Base-by-base conservation (phyloP, 2,888 invertebrate genomes). In the Acleris holmiana region DNA sequence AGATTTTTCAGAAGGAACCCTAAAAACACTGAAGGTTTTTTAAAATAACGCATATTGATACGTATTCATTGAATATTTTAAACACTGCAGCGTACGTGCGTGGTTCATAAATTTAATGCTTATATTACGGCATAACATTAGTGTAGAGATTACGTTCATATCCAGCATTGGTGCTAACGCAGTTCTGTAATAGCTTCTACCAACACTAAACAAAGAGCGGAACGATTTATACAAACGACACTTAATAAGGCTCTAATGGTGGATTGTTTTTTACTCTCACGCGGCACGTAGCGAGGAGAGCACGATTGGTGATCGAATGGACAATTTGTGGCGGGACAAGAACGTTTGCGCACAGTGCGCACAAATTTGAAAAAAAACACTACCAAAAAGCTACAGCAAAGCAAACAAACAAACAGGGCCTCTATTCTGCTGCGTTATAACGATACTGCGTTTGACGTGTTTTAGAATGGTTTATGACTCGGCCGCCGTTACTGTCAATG, bases 321-420 rank as follows among this genome's bases (percentile, higher is more conserved):
- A 67, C 69, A 67, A 72, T 74, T 73, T 76, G 71, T 73, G 67
- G 62, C 65, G 46, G 64, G 67, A 67, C 65, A 69, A 74, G 35
- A 35, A 35, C 35, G 35, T 4, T 35, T 3, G 35, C 35, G 35
- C 35, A 35, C 35, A 35, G 35, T 35, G 35, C 35, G 1, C 35
- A 35, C 13, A 13, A 35, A 35, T 35, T 8, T 13, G 13, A 10
- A 35, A 13, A 13, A 13, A 13, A 35, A 35, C 13, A 3, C 13
- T 35, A 35, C 0, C 0, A 35, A 35, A 13, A 35, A 13, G 0
- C 1, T 13, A 35, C 8, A 13, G 35, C 13, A 35, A 2, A 35
- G 13, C 10, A 35, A 10, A 13, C 35, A 10, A 35, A 35, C 2
- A 10, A 10, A 13, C 1, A 13, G n/a, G n/a, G n/a, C n/a, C n/a